These are phyloP conservation scores for Menidia menidia DNA, from an alignment of 2,797 vertebrate species.

Conservation along the genomic window DNA sequence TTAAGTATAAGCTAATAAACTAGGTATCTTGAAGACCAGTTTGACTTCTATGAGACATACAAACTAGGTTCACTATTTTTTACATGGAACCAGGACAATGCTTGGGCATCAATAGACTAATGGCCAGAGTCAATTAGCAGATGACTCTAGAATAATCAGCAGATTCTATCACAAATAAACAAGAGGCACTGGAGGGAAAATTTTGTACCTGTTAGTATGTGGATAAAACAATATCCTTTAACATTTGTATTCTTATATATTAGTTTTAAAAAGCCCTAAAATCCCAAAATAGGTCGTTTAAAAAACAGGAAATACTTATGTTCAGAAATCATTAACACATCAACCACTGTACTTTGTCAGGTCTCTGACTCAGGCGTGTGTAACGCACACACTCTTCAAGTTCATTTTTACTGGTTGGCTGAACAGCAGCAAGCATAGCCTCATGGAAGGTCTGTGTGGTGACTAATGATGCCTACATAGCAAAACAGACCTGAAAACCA, in stretches of 20 bases:
- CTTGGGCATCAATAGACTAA: no score
- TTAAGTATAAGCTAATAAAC: no score
- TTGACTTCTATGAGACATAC: no score
- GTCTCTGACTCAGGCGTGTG: background rate
- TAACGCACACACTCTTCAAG: slow-evolving; percentile 24
- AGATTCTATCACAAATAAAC: no score
- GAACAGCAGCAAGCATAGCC: slow-evolving; percentile 53
- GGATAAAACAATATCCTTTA: background rate
- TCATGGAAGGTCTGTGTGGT: slow-evolving; percentile 50
- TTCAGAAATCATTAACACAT: slow-evolving; percentile 9
- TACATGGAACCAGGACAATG: no score
- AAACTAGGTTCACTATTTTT: no score
- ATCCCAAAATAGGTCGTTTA: background rate
- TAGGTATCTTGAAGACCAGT: no score
- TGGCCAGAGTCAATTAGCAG: no score
- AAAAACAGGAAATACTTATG: slow-evolving; percentile 7
- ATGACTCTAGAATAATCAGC: no score
- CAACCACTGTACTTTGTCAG: slow-evolving; percentile 1
- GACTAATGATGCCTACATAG: slow-evolving; percentile 70
- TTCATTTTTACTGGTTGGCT: slow-evolving; percentile 29
- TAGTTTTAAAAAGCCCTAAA: background rate
- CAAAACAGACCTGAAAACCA: slow-evolving; percentile 60
- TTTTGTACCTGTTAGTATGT: no score
- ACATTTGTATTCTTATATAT: slow-evolving; percentile 13
- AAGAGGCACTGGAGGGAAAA: no score